Base-by-base conservation (phyloP, 2,113 vertebrate genomes). In the Probosciger aterrimus region DNA sequence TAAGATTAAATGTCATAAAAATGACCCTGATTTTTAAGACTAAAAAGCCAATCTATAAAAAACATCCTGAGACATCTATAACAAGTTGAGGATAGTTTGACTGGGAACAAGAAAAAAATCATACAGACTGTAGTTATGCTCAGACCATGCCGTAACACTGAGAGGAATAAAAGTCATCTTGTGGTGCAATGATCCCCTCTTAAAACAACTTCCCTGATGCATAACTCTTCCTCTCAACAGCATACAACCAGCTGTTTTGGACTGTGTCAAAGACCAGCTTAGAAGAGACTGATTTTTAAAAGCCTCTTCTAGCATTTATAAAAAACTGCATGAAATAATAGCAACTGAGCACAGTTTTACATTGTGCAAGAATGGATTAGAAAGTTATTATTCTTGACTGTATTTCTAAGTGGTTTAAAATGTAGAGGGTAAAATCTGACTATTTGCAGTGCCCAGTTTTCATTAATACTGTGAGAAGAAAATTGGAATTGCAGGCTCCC, bases 381-480 rank as follows among this genome's bases (percentile, higher is more conserved):
- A 84, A 97, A 93, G 96, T 96, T 97, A 90, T 97, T 97, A 97
- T 96, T 97, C 94, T 86, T 96, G 71, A 82, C 69, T 94, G 95
- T 73, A 73, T 90, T 96, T 95, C 46, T 95, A 97, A 95, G 92
- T 90, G 71, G 52, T 95, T 97, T 97, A 94, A 97, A 93, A 97
- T 96, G 96, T 96, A 96, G 59, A 88, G 47, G 82, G 49, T 27
- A 96, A 97, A 92, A 92, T 78, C 49, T 82, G 69, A 85, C 95
- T 97, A 80, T 97, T 97, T 97, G 82, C 94, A 95, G 53, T 96
- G 96, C 88, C 81, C 70, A 89, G 75, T 98, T 97, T 97, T 98
- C 96, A 97, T 97, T 97, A 98, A 96, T 95, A 93, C 91, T 96
- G 95, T 96, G 92, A 98, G 98, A 98, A 98, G 96, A 97, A 98